These are phyloP conservation scores for Xenopus laevis DNA, from an alignment of 2,113 vertebrate species.

Conservation along the genomic window DNA sequence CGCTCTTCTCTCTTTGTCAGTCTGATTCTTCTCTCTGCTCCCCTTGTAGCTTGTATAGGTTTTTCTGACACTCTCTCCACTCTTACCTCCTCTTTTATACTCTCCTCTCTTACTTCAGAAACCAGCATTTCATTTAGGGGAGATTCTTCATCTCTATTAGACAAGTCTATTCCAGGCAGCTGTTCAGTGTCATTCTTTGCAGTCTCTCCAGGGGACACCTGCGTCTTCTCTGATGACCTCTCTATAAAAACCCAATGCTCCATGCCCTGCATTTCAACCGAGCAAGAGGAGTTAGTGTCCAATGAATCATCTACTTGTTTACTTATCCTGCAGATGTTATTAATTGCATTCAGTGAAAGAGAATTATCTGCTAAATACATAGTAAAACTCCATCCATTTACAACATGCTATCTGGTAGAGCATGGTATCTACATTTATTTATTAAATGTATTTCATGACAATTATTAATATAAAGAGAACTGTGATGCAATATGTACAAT, in stretches of 20 bases:
- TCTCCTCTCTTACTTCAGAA: constrained; percentile 57
- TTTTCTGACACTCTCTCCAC: constrained; percentile 20
- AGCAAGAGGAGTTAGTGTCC: constrained; percentile 87
- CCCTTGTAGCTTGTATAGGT: neutral
- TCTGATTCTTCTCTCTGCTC: constrained; percentile 27
- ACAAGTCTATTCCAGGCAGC: constrained; percentile 41
- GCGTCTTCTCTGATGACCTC: constrained; percentile 77
- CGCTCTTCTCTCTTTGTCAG: constrained; percentile 28
- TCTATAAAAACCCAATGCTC: constrained; percentile 99
- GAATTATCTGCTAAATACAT: no score
- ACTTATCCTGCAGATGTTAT: neutral
- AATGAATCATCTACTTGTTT: constrained; percentile 2
- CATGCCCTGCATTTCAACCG: constrained; percentile 94
- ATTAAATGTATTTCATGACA: no score
- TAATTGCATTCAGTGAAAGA: no score
- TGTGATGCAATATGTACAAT: no score
- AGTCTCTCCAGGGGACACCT: constrained; percentile 49
- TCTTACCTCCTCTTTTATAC: constrained; percentile 27
- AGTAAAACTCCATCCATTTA: no score
- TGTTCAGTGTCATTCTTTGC: constrained; percentile 63
- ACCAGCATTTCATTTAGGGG: constrained; percentile 38
- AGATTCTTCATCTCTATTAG: constrained; percentile 11
- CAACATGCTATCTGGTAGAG: no score
- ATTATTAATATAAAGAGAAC: no score
- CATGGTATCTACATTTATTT: no score